phyloP scores from a whole-genome alignment of 2,113 vertebrate species.

The Astur gentilis region DNA sequence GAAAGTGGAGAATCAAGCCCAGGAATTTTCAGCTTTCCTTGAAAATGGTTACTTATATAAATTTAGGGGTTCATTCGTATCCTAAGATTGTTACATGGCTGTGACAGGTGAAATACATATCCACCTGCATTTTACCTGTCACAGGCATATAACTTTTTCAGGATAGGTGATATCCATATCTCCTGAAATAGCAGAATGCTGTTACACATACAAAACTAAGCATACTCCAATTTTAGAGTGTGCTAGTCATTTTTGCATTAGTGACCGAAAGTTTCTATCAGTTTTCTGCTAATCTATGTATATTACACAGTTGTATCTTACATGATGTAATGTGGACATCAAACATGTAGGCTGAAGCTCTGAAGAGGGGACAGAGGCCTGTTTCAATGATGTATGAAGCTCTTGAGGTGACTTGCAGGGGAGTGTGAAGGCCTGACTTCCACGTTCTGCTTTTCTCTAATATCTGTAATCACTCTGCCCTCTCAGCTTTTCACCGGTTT shows the following conservation, averaged over 20 bases:
- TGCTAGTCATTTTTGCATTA: neutral
- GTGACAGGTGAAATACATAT: neutral
- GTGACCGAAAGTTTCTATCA: neutral
- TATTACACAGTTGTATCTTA: neutral
- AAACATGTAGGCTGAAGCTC: neutral
- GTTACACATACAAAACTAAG: neutral
- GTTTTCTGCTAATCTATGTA: neutral
- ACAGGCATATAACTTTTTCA: neutral
- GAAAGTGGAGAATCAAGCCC: neutral
- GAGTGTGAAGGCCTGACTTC: neutral
- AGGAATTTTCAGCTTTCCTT: neutral
- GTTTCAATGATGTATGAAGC: neutral
- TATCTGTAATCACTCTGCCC: neutral
- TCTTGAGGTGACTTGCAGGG: neutral
- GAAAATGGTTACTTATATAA: neutral
- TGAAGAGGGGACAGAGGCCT: neutral
- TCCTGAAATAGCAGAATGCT: neutral
- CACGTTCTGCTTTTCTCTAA: neutral
- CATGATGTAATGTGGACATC: neutral
- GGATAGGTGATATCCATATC: neutral
- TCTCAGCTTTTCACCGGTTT: neutral
- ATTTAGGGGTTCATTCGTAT: neutral
- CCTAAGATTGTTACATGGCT: neutral
- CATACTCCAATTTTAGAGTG: neutral
- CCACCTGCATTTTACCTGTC: neutral